phyloP scores from a whole-genome alignment of 2,797 vertebrate genomes.

The Enteromius radiatus region DNA sequence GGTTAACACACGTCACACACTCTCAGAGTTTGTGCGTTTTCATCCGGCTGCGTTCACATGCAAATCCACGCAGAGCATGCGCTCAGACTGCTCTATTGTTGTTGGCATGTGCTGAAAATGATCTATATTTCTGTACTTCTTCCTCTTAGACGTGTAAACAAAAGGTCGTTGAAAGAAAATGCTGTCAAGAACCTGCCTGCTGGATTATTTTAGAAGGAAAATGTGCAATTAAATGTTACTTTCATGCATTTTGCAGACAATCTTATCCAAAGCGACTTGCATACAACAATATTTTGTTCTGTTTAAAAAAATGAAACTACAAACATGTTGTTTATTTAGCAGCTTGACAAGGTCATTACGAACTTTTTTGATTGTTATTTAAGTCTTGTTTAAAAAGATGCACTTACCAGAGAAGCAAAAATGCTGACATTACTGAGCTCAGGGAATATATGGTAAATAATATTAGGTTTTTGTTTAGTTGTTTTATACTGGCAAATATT shows the following conservation, averaged over 20 bases:
- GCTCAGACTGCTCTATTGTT: neutral
- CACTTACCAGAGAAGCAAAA: neutral
- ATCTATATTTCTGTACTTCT: neutral
- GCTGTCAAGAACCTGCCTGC: neutral
- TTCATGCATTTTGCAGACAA: neutral
- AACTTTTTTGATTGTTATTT: neutral
- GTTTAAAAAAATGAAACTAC: neutral
- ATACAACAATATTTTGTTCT: neutral
- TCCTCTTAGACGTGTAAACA: too few relatives aligned
- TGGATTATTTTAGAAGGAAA: neutral
- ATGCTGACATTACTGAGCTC: neutral
- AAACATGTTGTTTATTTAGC: neutral
- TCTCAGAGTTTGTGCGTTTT: neutral
- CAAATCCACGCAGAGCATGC: neutral
- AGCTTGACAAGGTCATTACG: neutral
- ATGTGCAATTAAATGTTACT: neutral
- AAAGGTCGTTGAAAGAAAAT: too few relatives aligned
- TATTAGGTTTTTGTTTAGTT: too few relatives aligned
- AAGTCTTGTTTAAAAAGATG: neutral
- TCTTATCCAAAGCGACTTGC: neutral
- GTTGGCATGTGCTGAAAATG: neutral
- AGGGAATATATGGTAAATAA: neutral
- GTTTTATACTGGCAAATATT: too few relatives aligned
- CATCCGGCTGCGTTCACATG: neutral
- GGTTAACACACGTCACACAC: constrained; percentile 2